Conservation (phyloP, 2,797 vertebrate genomes). For the Halcyon smyrnensis region DNA sequence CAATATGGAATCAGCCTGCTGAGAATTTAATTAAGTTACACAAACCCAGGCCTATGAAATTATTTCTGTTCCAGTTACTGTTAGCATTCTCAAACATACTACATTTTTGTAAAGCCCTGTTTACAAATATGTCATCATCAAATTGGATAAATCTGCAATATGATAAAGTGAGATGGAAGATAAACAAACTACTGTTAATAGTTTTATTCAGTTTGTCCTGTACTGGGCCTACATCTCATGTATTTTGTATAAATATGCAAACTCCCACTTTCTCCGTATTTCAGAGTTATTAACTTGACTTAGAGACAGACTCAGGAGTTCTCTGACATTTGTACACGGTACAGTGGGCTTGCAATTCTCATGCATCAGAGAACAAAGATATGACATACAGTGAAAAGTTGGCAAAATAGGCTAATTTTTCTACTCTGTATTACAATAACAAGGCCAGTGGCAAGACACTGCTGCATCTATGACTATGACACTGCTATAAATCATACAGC, state of each 20-base stretch:
- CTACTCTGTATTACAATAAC: background rate
- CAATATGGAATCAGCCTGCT: constrained; percentile 14
- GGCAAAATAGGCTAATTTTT: background rate
- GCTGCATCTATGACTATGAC: background rate
- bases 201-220: background rate
- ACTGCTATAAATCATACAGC: background rate
- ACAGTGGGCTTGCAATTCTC: background rate
- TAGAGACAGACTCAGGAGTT: background rate
- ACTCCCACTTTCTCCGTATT: background rate
- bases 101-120: background rate
- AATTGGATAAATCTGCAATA: background rate
- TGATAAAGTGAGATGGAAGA: background rate
- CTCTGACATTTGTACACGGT: background rate
- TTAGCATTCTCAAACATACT: background rate
- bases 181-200: background rate
- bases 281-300: background rate
- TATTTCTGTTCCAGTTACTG: constrained; percentile 25
- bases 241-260: background rate
- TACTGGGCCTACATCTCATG: background rate
- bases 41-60: constrained; percentile 11
- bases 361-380: background rate
- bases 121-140: background rate
- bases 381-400: background rate
- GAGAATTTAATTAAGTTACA: constrained; percentile 42
- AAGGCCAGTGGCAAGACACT: background rate